Percentiles rank a stretch among this genome's conserved stretches.
Evolutionary conservation across 2,888 invertebrate species (phyloP).

Genomic region (Minunthozetes semirufus): DNA sequence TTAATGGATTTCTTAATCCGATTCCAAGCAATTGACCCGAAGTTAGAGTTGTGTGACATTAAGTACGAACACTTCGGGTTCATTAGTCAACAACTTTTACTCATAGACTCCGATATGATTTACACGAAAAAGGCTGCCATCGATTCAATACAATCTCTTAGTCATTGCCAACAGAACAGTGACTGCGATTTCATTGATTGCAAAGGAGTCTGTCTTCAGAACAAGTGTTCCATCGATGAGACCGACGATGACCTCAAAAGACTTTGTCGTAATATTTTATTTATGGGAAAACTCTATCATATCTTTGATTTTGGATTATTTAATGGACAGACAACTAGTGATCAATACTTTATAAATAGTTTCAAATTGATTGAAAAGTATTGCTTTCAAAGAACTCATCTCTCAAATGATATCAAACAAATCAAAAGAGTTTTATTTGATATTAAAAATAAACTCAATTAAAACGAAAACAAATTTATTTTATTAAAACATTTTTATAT

Average conservation of each 20-base stretch:
- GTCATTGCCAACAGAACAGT: conserved; percentile 44
- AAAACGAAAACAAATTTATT: too few relatives aligned
- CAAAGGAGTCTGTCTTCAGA: conserved; percentile 45
- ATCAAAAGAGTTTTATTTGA: background rate
- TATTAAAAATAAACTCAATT: background rate
- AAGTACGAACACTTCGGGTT: conserved; percentile 50
- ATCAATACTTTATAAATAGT: background rate
- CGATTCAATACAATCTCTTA: conserved; percentile 38
- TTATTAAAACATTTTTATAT: too few relatives aligned
- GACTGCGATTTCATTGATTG: conserved; percentile 49
- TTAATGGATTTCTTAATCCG: conserved; percentile 47
- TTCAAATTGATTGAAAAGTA: background rate
- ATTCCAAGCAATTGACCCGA: conserved; percentile 48
- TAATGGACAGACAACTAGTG: background rate
- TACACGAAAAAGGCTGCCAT: conserved; percentile 44
- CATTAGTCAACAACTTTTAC: conserved; percentile 42
- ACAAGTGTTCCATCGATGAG: conserved; percentile 18
- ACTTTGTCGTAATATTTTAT: conserved; percentile 37
- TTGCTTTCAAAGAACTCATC: background rate
- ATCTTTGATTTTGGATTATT: conserved; percentile 27
- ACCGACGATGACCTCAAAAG: conserved; percentile 34
- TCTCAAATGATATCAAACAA: background rate
- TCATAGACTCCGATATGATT: conserved; percentile 46
- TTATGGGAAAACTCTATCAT: conserved; percentile 33
- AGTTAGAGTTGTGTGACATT: conserved; percentile 52